phyloP scores from a whole-genome alignment of 2,113 vertebrate genomes.

The Isurus oxyrinchus region DNA sequence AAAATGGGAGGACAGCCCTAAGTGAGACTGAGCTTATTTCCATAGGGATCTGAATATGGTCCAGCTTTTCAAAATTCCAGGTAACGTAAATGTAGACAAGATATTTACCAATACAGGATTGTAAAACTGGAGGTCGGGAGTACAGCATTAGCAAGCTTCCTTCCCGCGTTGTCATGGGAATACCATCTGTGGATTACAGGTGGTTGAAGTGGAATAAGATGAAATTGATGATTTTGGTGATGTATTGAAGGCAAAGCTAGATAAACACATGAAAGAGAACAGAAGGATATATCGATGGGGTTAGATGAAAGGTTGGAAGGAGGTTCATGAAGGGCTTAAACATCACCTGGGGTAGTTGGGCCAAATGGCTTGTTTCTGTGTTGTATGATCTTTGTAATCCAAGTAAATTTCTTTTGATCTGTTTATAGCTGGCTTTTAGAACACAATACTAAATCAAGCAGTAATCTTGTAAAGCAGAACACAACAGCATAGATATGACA shows the following conservation, averaged over 20 bases:
- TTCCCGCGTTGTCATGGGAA: neutral
- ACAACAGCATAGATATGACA: neutral
- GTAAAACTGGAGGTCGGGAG: neutral
- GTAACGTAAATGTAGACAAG: neutral
- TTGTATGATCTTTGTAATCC: no score
- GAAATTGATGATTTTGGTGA: neutral
- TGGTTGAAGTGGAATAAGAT: neutral
- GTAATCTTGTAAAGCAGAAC: neutral
- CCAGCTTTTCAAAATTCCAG: neutral
- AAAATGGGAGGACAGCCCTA: neutral
- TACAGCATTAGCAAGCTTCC: neutral
- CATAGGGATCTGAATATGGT: neutral
- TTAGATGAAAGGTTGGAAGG: neutral
- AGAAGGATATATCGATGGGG: neutral
- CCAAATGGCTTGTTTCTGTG: neutral
- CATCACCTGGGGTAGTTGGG: neutral
- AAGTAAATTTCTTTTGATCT: neutral
- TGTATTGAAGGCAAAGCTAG: neutral
- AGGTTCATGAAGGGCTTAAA: neutral
- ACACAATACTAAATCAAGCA: neutral
- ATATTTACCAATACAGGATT: neutral
- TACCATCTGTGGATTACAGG: neutral
- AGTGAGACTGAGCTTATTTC: neutral
- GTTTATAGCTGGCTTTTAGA: neutral
- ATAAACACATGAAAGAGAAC: neutral